Evolutionary conservation across 2,113 vertebrate genomes (phyloP), one percentile per base, ranked within the genome.

Genomic region (Pseudopodoces humilis): DNA sequence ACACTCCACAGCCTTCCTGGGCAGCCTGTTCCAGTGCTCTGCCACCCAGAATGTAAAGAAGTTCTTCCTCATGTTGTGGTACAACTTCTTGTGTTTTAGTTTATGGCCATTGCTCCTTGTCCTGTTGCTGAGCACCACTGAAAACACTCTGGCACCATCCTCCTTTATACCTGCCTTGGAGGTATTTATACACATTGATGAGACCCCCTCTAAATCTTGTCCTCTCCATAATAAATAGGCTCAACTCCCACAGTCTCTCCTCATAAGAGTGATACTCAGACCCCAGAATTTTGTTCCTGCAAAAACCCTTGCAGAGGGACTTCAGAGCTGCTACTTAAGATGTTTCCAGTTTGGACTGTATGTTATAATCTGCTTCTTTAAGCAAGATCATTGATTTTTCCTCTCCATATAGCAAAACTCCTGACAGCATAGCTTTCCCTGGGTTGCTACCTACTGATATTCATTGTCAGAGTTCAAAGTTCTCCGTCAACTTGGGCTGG

Each of bases 211-310:
- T 49, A 11, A 53, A 10, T 23, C 63, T 27, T 59, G 5, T 35
- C 22, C 39, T n/a, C 18, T 43, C 15, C 23, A 49, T 25, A 22
- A 2, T 70, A 23, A 90, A 23, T 18, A 49, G 35, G 12, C 15
- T 21, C 41, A 76, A 25, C 8, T 90, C 30, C 31, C 0, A 0
- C 14, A 16, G 63, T 35, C 2, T 55, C 6, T 3, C 9, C 41
- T 89, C 11, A 2, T 27, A 47, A 35, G n/a, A 60, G 9, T 62
- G 25, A 35, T 35, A 30, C 17, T 55, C 21, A 16, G 25, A 69
- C 14, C 1, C 11, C 30, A 17, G 18, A 22, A 47, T 62, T 62
- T 67, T 2, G 1, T 49, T 22, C 5, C 13, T 23, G 17, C 17
- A 82, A 78, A 94, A 83, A 74, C 6, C 12, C 17, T 72, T 46